These are phyloP conservation scores for Tipula unca DNA, from an alignment of 2,888 invertebrate genomes.

Conservation along the genomic window DNA sequence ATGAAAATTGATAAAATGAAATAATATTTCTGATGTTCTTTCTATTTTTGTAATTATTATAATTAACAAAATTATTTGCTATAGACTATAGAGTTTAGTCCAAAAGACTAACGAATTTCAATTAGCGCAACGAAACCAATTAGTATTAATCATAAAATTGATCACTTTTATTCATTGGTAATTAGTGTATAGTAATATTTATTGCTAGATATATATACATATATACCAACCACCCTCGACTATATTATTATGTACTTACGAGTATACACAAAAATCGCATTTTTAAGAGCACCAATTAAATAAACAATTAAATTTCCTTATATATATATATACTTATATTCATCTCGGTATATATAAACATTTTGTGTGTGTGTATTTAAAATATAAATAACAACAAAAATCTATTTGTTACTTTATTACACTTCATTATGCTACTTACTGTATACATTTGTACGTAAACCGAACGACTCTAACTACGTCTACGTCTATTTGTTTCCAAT, in stretches of 20 bases:
- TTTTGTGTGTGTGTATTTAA: background rate
- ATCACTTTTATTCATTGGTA: background rate
- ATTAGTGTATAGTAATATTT: background rate
- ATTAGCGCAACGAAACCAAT: background rate
- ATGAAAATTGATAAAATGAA: no score
- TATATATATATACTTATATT: no score
- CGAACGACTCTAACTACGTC: background rate
- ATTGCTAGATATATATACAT: background rate
- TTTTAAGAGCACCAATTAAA: background rate
- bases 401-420: background rate
- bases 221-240: background rate
- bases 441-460: background rate
- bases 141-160: background rate
- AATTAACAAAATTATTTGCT: no score
- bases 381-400: background rate
- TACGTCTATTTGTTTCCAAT: conserved; percentile 8
- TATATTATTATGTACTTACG: background rate
- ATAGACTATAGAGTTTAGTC: background rate
- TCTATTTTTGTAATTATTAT: no score
- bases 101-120: background rate
- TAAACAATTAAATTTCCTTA: background rate
- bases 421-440: background rate
- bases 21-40: no score
- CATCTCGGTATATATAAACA: background rate
- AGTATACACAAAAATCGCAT: background rate